Conservation (phyloP, 2,888 invertebrate genomes). For the Odontomyia ornata region DNA sequence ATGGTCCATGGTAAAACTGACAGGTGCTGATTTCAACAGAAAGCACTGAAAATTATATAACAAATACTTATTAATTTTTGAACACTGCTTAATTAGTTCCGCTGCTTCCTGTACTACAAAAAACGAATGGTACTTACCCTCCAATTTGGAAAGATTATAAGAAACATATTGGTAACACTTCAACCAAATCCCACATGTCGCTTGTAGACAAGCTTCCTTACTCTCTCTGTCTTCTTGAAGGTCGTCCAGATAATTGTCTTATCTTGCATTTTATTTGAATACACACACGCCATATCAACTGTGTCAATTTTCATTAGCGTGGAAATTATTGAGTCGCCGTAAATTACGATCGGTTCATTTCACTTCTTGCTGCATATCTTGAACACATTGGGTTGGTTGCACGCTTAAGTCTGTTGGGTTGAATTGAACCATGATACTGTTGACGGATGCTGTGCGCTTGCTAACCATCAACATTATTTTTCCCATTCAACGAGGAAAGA, state of each 20-base stretch:
- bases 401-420: neutral
- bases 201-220: too few species aligned
- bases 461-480: neutral
- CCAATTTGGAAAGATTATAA: too few species aligned
- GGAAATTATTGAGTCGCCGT: neutral
- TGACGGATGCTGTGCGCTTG: neutral
- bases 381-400: neutral
- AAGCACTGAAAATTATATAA: too few species aligned
- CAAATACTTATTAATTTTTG: too few species aligned
- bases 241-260: neutral
- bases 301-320: slow-evolving; percentile 22
- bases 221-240: slow-evolving; percentile 9
- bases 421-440: too few species aligned
- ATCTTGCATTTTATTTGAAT: neutral
- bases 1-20: too few species aligned
- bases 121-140: too few species aligned
- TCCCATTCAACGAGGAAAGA: neutral
- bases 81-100: too few species aligned
- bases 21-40: too few species aligned
- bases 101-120: too few species aligned
- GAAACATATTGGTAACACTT: too few species aligned
- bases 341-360: slow-evolving; percentile 16
- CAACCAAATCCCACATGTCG: too few species aligned
- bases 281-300: slow-evolving; percentile 16
- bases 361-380: slow-evolving; percentile 30